Conservation (phyloP, 2,113 vertebrate species). For the Bolborhynchus lineola region DNA sequence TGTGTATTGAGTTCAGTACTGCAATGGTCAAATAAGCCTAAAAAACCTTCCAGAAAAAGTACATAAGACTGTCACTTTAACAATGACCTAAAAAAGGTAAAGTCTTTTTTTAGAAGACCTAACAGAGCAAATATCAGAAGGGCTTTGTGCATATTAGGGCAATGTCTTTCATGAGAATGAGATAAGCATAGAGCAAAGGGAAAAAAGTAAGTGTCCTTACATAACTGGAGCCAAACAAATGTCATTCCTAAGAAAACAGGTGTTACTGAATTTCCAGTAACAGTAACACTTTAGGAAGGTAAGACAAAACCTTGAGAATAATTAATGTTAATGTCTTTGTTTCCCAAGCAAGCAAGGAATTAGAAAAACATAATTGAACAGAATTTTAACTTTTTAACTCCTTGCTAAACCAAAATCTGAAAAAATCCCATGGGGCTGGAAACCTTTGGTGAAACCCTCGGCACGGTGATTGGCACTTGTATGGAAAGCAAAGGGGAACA, state of each 20-base stretch:
- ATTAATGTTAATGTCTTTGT: neutral
- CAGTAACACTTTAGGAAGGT: neutral
- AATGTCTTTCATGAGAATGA: neutral
- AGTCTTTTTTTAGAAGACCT: neutral
- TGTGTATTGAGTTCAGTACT: neutral
- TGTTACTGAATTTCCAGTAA: neutral
- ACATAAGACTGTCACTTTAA: neutral
- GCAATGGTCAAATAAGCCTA: neutral
- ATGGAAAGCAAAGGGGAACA: neutral
- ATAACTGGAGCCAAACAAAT: neutral
- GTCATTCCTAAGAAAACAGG: neutral
- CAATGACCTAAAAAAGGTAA: neutral
- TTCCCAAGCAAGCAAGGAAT: neutral
- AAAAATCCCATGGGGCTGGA: neutral
- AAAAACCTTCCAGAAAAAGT: neutral
- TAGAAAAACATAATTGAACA: neutral
- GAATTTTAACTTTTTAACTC: neutral
- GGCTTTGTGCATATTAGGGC: neutral
- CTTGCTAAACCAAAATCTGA: neutral
- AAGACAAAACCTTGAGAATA: slow-evolving; percentile 13
- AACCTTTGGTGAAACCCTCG: neutral
- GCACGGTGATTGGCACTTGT: rapidly evolving
- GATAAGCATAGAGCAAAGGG: neutral
- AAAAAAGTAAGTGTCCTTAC: neutral
- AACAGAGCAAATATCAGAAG: neutral